Evolutionary conservation across 2,888 invertebrate species (phyloP), one percentile per base, ranked within the genome.

Genomic region (Apotomis turbidana): DNA sequence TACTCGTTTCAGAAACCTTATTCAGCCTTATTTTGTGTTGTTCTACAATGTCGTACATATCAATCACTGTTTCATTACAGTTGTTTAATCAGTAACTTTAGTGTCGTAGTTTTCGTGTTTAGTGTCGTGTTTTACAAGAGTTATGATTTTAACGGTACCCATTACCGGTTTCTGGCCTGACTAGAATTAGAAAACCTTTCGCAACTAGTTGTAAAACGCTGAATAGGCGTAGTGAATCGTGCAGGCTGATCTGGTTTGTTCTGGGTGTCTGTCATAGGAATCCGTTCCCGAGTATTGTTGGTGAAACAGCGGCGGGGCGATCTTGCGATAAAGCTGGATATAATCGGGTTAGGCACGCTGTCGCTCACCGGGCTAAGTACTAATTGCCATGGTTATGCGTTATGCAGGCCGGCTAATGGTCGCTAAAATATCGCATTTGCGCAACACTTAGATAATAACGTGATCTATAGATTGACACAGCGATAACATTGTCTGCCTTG

Each of bases 261-360:
- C 82, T 83, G 82, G 80, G 83, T 85, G 81, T 81, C 79, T 76
- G 86, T 88, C 88, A 87, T 77, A 83, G 88, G 88, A 87, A 90
- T 90, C 86, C 82, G 85, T 87, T 86, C 81, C 82, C 79, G 82
- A 78, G 83, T 85, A 85, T 88, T 90, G 86, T 89, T 85, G 80
- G 82, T 77, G 77, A 76, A 77, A 76, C 77, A 76, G 81, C 81
- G 78, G 79, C 77, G 75, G 75, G 80, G 84, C 80, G 86, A 86
- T 90, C 83, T 87, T 80, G 83, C 84, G 89, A 89, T 90, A 89
- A 86, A 85, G 84, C 86, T 83, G 82, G 83, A 81, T 83, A 85
- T 91, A 91, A 92, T 90, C 89, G 85, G 85, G 86, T 92, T 90
- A 89, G 87, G 85, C 85, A 87, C 88, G 89, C 89, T 88, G 90